Conservation (phyloP, 1,140 invertebrate genomes). For the Hylyphantes graminicola region DNA sequence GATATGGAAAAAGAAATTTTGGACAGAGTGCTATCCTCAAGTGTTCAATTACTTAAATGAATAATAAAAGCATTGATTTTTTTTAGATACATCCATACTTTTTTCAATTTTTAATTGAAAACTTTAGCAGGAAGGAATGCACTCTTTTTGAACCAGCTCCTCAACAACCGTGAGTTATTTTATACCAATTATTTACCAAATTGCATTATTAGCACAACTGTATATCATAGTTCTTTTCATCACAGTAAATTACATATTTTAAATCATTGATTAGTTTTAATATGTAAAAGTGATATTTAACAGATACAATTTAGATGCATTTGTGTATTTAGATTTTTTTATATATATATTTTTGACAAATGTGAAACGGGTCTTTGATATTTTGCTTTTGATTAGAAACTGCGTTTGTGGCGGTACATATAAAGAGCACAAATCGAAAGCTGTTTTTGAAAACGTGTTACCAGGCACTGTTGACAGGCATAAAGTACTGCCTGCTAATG, state of each 20-base stretch:
- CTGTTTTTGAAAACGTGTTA: conserved; percentile 31
- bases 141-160: conserved; percentile 40
- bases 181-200: no score
- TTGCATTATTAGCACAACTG: neutral
- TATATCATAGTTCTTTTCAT: neutral
- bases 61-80: neutral
- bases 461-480: conserved; percentile 38
- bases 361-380: neutral
- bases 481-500: conserved; percentile 36
- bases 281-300: no score
- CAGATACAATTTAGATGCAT: no score
- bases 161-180: conserved; percentile 37
- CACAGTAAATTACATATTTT: neutral
- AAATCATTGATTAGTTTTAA: no score
- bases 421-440: conserved; percentile 38
- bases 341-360: neutral
- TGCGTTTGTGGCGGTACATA: conserved; percentile 45
- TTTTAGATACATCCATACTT: conserved; percentile 50
- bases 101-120: conserved; percentile 39
- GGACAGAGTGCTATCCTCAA: no score
- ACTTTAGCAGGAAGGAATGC: conserved; percentile 47
- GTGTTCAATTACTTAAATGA: neutral
- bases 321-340: neutral
- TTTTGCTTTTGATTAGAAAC: conserved; percentile 27
- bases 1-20: no score